Conservation (phyloP, 2,888 invertebrate genomes). For the Caenorhabditis panamensis region DNA sequence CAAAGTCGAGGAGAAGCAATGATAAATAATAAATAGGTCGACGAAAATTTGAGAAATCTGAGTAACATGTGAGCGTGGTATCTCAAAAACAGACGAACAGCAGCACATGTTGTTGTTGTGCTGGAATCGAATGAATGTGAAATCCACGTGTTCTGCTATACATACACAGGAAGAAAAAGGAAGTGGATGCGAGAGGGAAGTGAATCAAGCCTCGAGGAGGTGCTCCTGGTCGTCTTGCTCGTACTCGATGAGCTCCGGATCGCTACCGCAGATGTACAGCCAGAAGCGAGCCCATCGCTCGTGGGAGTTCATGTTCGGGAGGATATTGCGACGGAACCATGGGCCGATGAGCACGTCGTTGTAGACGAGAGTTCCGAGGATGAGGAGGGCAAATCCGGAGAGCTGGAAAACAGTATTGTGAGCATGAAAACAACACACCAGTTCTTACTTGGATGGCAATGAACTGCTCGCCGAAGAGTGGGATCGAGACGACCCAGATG, state of each 20-base stretch:
- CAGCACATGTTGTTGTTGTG: slow-evolving; percentile 34
- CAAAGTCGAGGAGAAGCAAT: slow-evolving; percentile 1
- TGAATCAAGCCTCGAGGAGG: slow-evolving; percentile 42
- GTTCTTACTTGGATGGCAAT: slow-evolving; percentile 80
- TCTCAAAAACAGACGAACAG: slow-evolving; percentile 21
- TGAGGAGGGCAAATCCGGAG: slow-evolving; percentile 88
- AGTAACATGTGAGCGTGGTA: slow-evolving; percentile 12
- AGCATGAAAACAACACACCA: too few species aligned
- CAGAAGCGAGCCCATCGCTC: slow-evolving; percentile 57
- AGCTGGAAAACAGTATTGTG: slow-evolving; percentile 72
- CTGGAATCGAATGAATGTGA: slow-evolving; percentile 27
- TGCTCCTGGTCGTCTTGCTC: slow-evolving; percentile 51
- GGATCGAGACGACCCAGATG: slow-evolving; percentile 91
- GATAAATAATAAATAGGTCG: slow-evolving; percentile 26
- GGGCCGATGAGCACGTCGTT: slow-evolving; percentile 81
- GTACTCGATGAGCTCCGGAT: slow-evolving; percentile 57
- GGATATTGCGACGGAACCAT: slow-evolving; percentile 71
- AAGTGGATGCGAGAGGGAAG: slow-evolving; percentile 4
- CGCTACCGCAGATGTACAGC: slow-evolving; percentile 53
- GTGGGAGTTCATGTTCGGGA: slow-evolving; percentile 51
- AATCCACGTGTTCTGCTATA: slow-evolving; percentile 52
- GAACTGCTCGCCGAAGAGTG: slow-evolving; percentile 88
- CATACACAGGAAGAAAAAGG: slow-evolving; percentile 40
- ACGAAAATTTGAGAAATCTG: slow-evolving; percentile 6
- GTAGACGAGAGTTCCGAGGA: slow-evolving; percentile 90